phyloP scores from a whole-genome alignment of 2,113 vertebrate genomes.

The Eonycteris spelaea region DNA sequence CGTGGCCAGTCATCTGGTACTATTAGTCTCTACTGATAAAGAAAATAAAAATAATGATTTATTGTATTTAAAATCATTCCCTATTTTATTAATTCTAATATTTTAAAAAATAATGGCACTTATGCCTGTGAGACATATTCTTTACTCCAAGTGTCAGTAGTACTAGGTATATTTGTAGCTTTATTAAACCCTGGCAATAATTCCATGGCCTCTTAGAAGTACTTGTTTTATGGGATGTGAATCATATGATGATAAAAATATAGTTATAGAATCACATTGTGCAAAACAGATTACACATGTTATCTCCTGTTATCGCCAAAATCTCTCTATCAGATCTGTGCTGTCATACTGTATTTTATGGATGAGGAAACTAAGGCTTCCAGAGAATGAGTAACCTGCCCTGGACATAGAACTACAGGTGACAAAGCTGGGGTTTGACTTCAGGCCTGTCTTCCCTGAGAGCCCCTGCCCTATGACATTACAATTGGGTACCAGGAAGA shows the following conservation, averaged over 20 bases:
- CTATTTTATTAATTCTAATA: background rate
- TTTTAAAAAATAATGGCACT: background rate
- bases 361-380: background rate
- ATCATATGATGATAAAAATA: background rate
- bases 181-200: background rate
- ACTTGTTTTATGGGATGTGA: background rate
- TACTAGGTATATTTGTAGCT: background rate
- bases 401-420: background rate
- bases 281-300: background rate
- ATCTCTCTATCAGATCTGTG: background rate
- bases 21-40: background rate
- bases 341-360: background rate
- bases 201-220: background rate
- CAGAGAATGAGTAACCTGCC: background rate
- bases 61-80: background rate
- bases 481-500: too few relatives aligned
- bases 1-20: background rate
- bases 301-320: background rate
- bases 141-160: background rate
- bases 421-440: background rate
- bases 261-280: background rate
- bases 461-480: background rate
- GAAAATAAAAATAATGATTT: background rate
- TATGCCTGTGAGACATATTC: background rate
- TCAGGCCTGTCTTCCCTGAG: background rate